Base-by-base conservation (phyloP, 1,140 invertebrate genomes). In the Littorina saxatilis region DNA sequence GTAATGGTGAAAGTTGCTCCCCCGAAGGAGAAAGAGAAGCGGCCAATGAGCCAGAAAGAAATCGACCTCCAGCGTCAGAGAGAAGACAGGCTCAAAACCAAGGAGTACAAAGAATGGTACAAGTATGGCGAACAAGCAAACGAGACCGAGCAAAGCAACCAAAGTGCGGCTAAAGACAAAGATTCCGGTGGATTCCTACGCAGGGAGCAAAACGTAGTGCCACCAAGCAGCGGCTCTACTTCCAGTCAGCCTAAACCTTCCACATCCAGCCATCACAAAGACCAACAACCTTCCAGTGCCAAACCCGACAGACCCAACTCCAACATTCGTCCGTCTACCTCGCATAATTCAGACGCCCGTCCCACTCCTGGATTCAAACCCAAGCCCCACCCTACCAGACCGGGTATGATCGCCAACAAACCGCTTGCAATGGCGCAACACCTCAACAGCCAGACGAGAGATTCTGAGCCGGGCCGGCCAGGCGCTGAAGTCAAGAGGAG, bases 1-100 rank as follows among this genome's bases (percentile, higher is more conserved):
- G 79, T 80, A 27, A 74, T 73, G 37, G 70, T 80, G 47, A 52
- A 80, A 9, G 39, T 40, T 0, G 39, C 52, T 1, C 23, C 37
- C 23, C 35, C 35, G 52, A 80, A 80, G 47, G 50, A 80, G 50
- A 80, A 80, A 40, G 79, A 80, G 35, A 4, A 13, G 0, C 66
- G 79, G 27, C 79, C 79, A 1, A 74, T 73, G 79, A 80, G 68
- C 11, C 79, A 73, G 39, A 70, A 80, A 9, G 79, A 80, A 40
- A 58, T 61, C 15, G 79, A 80, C 32, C 43, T 68, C 2, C 20
- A 73, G 40, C 43, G 20, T 5, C 68, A 47, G n/a, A 23, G 68
- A 20, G 35, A 72, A 37, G 79, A 80, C 13, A 68, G 79, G 2
- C 17, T 58, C 11, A 80, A 73, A 58, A 43, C 68, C 15, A 37